Percentiles rank a stretch among this genome's conserved stretches.
phyloP scores from a whole-genome alignment of 1,140 invertebrate species.

The Pseudomyrmex sp. region DNA sequence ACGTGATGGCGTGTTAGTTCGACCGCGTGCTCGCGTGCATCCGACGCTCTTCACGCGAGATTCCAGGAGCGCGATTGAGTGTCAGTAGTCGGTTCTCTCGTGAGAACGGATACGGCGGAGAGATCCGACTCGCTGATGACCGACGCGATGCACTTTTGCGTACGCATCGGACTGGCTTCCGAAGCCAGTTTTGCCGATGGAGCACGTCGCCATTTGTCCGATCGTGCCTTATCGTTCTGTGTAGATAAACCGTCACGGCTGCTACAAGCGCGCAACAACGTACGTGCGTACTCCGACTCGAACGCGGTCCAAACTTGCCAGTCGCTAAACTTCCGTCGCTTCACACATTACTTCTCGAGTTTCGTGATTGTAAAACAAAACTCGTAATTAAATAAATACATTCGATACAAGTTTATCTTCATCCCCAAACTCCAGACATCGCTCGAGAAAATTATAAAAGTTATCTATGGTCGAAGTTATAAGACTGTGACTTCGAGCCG shows the following conservation, averaged over 20 bases:
- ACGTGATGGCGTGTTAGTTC: slow-evolving; percentile 33
- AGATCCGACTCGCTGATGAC: slow-evolving; percentile 29
- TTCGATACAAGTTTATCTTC: neutral
- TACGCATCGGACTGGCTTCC: slow-evolving; percentile 14
- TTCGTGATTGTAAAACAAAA: neutral
- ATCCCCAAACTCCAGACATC: neutral
- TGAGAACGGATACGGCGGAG: slow-evolving; percentile 56
- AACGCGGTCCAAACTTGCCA: neutral
- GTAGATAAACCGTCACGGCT: slow-evolving; percentile 2
- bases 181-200: neutral
- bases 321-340: neutral
- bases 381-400: neutral
- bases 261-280: neutral
- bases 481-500: neutral
- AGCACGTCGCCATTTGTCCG: slow-evolving; percentile 18
- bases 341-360: neutral
- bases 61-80: slow-evolving; percentile 57
- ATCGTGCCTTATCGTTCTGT: slow-evolving; percentile 15
- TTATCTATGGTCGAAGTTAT: neutral
- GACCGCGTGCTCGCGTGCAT: slow-evolving; percentile 48
- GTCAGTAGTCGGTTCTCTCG: slow-evolving; percentile 56
- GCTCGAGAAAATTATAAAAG: neutral
- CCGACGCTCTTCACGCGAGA: slow-evolving; percentile 50
- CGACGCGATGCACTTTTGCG: neutral
- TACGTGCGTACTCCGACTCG: neutral